phyloP scores from a whole-genome alignment of 2,113 vertebrate species.

The Zapus hudsonius region DNA sequence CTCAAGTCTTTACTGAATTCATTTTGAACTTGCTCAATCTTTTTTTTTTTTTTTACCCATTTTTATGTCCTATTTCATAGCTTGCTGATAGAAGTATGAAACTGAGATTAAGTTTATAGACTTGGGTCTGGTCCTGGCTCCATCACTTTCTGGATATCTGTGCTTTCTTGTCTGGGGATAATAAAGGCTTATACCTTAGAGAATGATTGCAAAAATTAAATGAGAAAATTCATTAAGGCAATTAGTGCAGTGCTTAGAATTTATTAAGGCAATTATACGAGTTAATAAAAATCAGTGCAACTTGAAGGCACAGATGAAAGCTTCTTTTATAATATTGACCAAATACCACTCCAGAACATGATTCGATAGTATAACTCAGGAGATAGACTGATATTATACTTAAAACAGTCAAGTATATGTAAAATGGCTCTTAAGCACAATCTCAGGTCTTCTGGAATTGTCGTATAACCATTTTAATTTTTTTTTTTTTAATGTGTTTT shows the following conservation, averaged over 20 bases:
- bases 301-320: background rate
- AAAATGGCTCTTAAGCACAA: background rate
- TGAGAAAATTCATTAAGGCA: constrained; percentile 16
- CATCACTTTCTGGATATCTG: background rate
- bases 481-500: background rate
- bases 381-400: background rate
- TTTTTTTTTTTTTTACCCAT: background rate
- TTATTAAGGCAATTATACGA: background rate
- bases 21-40: background rate
- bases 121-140: background rate
- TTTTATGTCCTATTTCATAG: constrained; percentile 4
- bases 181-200: background rate
- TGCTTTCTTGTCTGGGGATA: background rate
- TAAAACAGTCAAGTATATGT: background rate
- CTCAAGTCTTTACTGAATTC: background rate
- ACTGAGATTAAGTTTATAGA: background rate
- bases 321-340: background rate
- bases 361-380: background rate
- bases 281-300: background rate
- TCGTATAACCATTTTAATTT: background rate
- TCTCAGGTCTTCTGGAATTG: background rate
- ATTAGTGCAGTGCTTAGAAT: background rate
- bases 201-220: constrained; percentile 18
- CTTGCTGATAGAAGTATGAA: background rate
- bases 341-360: background rate